Evolutionary conservation across 1,140 invertebrate genomes (phyloP), one percentile per base, ranked within the genome.

Genomic region (Habropoda laboriosa): DNA sequence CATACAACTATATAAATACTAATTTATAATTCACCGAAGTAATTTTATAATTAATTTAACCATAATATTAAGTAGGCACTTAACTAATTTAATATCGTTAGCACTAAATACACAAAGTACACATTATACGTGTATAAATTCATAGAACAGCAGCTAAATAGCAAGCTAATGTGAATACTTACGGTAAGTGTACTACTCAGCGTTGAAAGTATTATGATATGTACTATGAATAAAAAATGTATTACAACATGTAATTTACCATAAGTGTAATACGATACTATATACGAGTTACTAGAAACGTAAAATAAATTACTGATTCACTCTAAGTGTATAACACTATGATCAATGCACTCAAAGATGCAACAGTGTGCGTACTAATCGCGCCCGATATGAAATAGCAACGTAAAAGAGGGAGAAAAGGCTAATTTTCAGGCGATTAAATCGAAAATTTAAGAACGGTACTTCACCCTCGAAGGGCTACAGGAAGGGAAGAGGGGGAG

Each of bases 371-470:
- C n/a, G n/a, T 2, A 51, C 38, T 16, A 38, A 68, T 32, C 7
- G 21, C 30, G 12, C 24, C 21, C n/a, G n/a, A 35, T 27, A 18
- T 18, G 27, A 18, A 49, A 24, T 51, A 68, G 51, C 12, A 18
- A 24, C 7, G 24, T 24, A 18, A 51, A 18, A 10, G 21, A 6
- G 1, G 21, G 18, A 53, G 18, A 53, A 12, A 27, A 7, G n/a
- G 49, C 1, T 30, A 70, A 70, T 70, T 30, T 16, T 55, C 32
- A 32, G 16, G 8, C 32, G 35, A 55, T 70, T 70, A 30, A 30
- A 75, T 53, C 8, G n/a, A 32, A n/a, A 63, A 72, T 72, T 40
- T 47, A 45, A 47, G 21, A 72, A 58, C 24, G 24, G 7, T 30
- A 40, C 49, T 64, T 27, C 16, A n/a, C n/a, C n/a, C n/a, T n/a